Evolutionary conservation across 1,140 invertebrate species (phyloP).

Genomic region (Cydia fagiglandana): DNA sequence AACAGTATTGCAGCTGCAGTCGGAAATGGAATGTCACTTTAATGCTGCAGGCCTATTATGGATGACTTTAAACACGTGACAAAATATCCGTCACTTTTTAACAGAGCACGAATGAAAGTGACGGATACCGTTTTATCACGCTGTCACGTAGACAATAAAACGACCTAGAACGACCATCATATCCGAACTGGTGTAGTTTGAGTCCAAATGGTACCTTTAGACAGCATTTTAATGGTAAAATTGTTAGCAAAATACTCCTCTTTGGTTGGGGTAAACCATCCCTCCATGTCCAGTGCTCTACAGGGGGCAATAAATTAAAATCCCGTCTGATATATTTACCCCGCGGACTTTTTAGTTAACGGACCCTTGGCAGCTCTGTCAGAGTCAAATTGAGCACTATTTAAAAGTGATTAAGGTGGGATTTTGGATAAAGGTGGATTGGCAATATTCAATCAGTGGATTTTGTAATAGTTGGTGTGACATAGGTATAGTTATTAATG

Average conservation of each 20-base stretch:
- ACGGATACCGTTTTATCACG: too few species aligned
- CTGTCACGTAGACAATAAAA: too few species aligned
- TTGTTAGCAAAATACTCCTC: constrained; percentile 34
- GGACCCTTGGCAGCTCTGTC: constrained; percentile 35
- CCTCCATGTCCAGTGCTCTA: constrained; percentile 38
- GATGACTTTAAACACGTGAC: too few species aligned
- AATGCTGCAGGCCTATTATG: too few species aligned
- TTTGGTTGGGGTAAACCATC: constrained; percentile 12
- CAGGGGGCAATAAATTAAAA: constrained; percentile 58
- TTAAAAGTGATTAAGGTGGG: not conserved
- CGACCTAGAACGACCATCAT: too few species aligned
- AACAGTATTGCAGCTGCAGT: too few species aligned
- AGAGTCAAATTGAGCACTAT: not conserved
- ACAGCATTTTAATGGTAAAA: not conserved
- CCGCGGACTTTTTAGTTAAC: constrained; percentile 53
- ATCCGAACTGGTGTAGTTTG: too few species aligned
- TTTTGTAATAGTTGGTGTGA: not conserved
- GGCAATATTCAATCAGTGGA: not conserved
- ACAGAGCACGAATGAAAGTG: too few species aligned
- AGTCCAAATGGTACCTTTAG: too few species aligned
- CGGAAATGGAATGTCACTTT: too few species aligned
- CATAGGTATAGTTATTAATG: not conserved
- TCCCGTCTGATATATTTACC: constrained; percentile 57
- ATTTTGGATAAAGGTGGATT: not conserved
- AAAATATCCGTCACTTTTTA: too few species aligned